Base-by-base conservation (phyloP, 2,797 vertebrate species). In the Capromys pilorides region DNA sequence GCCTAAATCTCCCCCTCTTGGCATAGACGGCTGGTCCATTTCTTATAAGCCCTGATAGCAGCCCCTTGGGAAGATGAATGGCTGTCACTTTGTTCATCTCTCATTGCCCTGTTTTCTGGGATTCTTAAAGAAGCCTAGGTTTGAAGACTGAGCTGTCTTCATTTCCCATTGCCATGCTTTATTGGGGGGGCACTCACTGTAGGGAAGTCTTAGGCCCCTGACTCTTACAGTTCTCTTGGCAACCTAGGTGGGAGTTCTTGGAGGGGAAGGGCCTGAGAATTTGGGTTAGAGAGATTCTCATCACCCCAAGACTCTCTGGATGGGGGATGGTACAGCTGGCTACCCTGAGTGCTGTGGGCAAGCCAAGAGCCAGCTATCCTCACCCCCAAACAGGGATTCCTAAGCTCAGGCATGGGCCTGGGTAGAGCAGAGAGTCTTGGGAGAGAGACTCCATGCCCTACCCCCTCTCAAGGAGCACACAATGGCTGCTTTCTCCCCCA, bases 401-500 rank as follows among this genome's bases (percentile, higher is more conserved):
- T 96, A 94, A 91, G 92, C 33, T 12, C 11, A 85, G 94, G 51
- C 0, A 16, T 91, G 90, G 86, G 92, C 82, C 94, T 69, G 88
- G 67, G 41, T 82, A 87, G 73, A 93, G 95, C 93, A 26, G 33
- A 86, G 77, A 84, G 94, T 95, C 93, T 92, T 91, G 75, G 71
- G 90, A 95, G 62, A 95, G 71, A 41, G 57, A 41, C 86, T 91
- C 95, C 93, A 95, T 22, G 88, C 97, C 97, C 96, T 51, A 8
- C 75, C 96, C 96, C 49, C 91, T 77, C 85, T 80, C 54, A 3
- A 24, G 92, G n/a, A 18, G 81, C 84, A 96, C 91, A 97, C 97
- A 96, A 97, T 97, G 96, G 78, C 93, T 28, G 94, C 96, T 97
- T 96, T 96, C 97, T 97, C 96, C 96, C 97, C 86, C 1, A 0